A percentile compares a stretch with the other conserved stretches of the same genome.
These are phyloP conservation scores for Limnephilus auricula DNA, from an alignment of 2,888 invertebrate species.

Conservation along the genomic window DNA sequence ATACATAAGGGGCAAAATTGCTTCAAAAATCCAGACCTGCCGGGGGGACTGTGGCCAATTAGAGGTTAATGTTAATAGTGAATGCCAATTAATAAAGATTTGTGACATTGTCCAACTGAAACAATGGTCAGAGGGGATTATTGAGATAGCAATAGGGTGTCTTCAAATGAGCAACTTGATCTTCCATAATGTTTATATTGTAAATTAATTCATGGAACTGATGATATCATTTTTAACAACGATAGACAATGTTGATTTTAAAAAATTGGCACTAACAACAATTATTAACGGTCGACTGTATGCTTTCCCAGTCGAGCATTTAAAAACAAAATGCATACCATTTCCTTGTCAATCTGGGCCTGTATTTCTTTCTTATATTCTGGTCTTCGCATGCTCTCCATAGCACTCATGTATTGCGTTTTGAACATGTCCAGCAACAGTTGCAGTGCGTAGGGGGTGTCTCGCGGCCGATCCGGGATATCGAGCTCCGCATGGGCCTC, in stretches of 20 bases:
- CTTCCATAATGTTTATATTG: not conserved
- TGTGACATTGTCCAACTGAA: not conserved
- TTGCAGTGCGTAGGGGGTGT: conserved; percentile 91
- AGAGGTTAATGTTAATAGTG: too few species aligned
- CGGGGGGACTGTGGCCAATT: too few species aligned
- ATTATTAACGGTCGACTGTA: not conserved
- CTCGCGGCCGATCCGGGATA: conserved; percentile 87
- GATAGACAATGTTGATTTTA: not conserved
- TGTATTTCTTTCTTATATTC: conserved; percentile 85
- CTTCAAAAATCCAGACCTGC: too few species aligned
- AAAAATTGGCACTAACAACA: not conserved
- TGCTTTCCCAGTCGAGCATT: not conserved
- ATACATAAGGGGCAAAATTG: too few species aligned
- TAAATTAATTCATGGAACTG: not conserved
- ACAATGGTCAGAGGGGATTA: not conserved
- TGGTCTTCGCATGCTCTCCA: conserved; percentile 90
- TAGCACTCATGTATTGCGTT: conserved; percentile 90
- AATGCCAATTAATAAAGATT: too few species aligned
- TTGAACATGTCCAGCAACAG: conserved; percentile 91
- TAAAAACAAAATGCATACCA: conserved; percentile 73
- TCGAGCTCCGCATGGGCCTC: conserved; percentile 89
- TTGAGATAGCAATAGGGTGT: not conserved
- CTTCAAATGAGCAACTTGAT: not conserved
- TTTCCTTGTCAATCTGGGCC: conserved; percentile 89
- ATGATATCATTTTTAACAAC: not conserved